Evolutionary conservation across 2,113 vertebrate genomes (phyloP), one percentile per base, ranked within the genome.

Genomic region (Zingel zingel): DNA sequence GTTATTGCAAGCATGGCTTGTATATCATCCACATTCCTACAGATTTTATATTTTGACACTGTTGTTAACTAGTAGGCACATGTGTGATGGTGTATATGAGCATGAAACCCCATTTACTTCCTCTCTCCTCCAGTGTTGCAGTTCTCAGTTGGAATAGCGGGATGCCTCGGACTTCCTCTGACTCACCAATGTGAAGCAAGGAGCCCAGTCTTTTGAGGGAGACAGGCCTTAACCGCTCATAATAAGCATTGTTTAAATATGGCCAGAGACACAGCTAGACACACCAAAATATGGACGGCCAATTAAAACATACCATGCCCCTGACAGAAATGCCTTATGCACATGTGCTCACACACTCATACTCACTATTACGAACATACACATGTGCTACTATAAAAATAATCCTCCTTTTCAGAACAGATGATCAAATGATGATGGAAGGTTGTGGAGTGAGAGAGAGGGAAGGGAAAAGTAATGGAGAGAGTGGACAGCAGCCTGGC

Each of bases 391-490:
- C 74, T 30, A 75, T 82, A 85, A 79, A 89, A 79, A 89, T 86
- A 67, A 74, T 47, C 47, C 23, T 58, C 25, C 47, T 58, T 56
- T 80, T 79, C 68, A 63, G 59, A 73, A 30, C 36, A n/a, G 81
- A 84, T 67, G 79, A 82, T 85, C 19, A 85, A 79, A 87, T 82
- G 64, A 51, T 73, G 82, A 87, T 57, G 63, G 74, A 84, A 77
- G 47, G 62, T 18, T 79, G 51, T 7, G 9, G 75, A 43, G 69
- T 19, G 53, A 50, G 16, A 51, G 80, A 7, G 21, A 59, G 56
- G 45, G 43, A 6, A 16, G 27, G 18, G 57, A n/a, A 6, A 21
- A 48, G 45, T 19, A 53, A 67, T 25, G 2, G 23, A 43, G 50
- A 36, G 43, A 71, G 64, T 48, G 81, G 51, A 77, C 74, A 19